Evolutionary conservation across 2,888 invertebrate species (phyloP).

Genomic region (Noctua pronuba): DNA sequence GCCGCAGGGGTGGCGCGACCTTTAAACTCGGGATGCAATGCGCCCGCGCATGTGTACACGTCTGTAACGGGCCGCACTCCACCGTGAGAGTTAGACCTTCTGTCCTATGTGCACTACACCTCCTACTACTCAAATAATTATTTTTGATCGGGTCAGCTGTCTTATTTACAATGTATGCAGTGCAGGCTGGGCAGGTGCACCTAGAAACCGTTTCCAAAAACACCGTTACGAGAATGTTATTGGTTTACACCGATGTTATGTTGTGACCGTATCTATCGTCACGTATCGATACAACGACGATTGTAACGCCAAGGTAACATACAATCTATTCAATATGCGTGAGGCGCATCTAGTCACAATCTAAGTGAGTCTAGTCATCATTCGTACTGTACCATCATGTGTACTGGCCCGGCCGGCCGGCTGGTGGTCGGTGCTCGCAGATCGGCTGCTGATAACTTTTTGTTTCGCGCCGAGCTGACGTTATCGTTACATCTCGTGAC

Average conservation of each 20-base stretch:
- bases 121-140: neutral
- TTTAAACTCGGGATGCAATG: slow-evolving; percentile 55
- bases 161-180: neutral
- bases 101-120: neutral
- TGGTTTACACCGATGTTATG: neutral
- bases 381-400: neutral
- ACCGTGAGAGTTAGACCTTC: slow-evolving; percentile 7
- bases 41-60: slow-evolving; percentile 23
- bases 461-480: slow-evolving; percentile 23
- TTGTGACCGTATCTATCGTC: neutral
- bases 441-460: slow-evolving; percentile 42
- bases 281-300: too few relatives aligned
- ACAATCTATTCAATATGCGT: neutral
- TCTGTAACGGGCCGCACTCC: slow-evolving; percentile 28
- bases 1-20: slow-evolving; percentile 66
- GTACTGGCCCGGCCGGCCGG: too few relatives aligned
- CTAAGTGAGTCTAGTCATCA: neutral
- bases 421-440: neutral
- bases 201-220: neutral
- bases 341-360: neutral
- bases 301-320: too few relatives aligned
- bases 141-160: neutral
- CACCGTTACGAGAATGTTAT: neutral
- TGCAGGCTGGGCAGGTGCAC: neutral
- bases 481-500: slow-evolving; percentile 30